Base-by-base conservation (phyloP, 2,113 vertebrate species). In the Cochlearius cochlearius region DNA sequence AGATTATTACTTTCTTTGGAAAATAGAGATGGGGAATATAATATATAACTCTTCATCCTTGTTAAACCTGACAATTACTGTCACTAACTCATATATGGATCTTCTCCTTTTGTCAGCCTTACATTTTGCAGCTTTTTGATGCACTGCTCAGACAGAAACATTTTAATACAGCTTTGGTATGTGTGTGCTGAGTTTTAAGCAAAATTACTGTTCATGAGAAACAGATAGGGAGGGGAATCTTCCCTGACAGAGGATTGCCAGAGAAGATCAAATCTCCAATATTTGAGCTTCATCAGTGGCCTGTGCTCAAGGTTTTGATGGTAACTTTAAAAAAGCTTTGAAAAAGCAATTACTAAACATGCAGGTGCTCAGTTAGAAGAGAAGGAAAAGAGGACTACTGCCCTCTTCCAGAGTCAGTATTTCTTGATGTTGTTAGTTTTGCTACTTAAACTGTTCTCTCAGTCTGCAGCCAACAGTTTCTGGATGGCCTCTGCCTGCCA, bases 1-100 rank as follows among this genome's bases (percentile, higher is more conserved):
- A 91, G 41, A 86, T 93, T 85, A 68, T 85, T 90, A 68, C 30
- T 90, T 87, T 53, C 50, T 72, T 53, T 52, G 29, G 25, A 85
- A 83, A 95, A 88, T 3, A 86, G 83, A 91, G 41, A 71, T 26
- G 49, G 32, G 49, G 12, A 62, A 53, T 58, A 68, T 43, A 88
- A 88, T 67, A 50, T 38, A 67, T 25, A 94, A 79, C 30, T 7
- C 39, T 92, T 93, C 30, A 85, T 85, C 73, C 77, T 91, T 86
- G 77, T 90, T 94, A 94, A 91, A 81, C 50, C 71, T 80, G 85
- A 69, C 81, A 92, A 53, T 95, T 95, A 92, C 50, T 87, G 87
- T 90, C 81, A 75, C 60, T 90, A 53, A 16, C 80, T 96, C 69
- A 63, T 71, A 39, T 41, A 71, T 41, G 29, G 64, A 81, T 75